Base-by-base conservation (phyloP, 2,797 vertebrate species). In the Leptodactylus fallax region DNA sequence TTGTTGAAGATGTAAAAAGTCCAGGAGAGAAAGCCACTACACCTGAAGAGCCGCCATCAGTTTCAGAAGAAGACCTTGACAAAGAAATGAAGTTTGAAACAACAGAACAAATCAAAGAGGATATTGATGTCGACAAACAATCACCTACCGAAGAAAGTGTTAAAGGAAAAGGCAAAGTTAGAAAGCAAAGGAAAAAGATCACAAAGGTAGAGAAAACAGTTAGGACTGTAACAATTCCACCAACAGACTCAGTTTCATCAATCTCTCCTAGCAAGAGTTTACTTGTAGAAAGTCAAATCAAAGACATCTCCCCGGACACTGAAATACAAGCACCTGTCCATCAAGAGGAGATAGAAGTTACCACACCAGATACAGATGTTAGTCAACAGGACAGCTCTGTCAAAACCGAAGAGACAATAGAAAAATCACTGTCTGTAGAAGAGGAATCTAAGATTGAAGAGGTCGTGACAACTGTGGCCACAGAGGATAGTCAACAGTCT, bases 61-160 rank as follows among this genome's bases (percentile, higher is more conserved):
- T 8, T 12, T 10, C 55, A 65, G 13, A 63, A 7, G 10, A 47
- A 0, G 55, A 47, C 1, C 13, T 13, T 11, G 14, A 49, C 36
- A 47, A 65, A 25, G 36, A 77, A 45, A 6, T 63, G 6, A 12
- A 27, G 21, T 0, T 55, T 14, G 88, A 79, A 55, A 21, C 47
- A 19, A 86, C 53, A 49, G 49, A n/a, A 79, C 4, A 51, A 82
- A 65, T 51, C 7, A 36, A 71, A 87, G 87, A 90, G 0, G 17
- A 36, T 0, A 53, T 55, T 65, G 21, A 53, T 2, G 17, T 7
- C 16, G 69, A 74, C 23, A 74, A 58, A 61, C 9, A 47, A 49
- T 76, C 85, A 17, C 61, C 85, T 47, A 85, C 60, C 3, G 58
- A 83, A 23, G 65, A 60, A 63, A 79, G 56, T 16, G 21, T 74